phyloP scores from a whole-genome alignment of 2,888 invertebrate genomes.

The Aplocera efformata region DNA sequence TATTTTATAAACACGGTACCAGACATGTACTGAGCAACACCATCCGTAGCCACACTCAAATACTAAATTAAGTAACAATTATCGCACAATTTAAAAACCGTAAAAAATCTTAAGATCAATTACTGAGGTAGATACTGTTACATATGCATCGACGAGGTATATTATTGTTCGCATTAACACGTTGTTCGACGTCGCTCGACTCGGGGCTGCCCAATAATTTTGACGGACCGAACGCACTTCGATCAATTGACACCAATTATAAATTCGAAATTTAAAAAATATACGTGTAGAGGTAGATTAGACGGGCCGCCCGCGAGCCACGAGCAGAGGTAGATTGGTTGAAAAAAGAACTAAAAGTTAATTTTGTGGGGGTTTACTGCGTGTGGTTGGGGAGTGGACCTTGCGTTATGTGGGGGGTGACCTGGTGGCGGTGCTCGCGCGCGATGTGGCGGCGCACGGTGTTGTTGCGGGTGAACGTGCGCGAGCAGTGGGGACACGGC shows the following conservation, averaged over 20 bases:
- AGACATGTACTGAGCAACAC: constrained; percentile 65
- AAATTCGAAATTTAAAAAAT: constrained; percentile 23
- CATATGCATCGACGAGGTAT: constrained; percentile 76
- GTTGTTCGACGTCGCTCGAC: constrained; percentile 37
- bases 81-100: constrained; percentile 72
- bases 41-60: constrained; percentile 68
- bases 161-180: constrained; percentile 64
- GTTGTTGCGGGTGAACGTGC: constrained; percentile 95
- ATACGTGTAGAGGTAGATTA: constrained; percentile 37
- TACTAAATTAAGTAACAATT: constrained; percentile 77
- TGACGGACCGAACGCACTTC: constrained; percentile 13
- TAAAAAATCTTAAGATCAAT: constrained; percentile 78
- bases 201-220: constrained; percentile 34
- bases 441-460: constrained; percentile 95
- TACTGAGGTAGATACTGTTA: constrained; percentile 77
- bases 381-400: constrained; percentile 82
- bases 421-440: constrained; percentile 91
- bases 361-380: constrained; percentile 67
- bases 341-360: constrained; percentile 40
- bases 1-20: constrained; percentile 65
- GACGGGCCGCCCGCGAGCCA: constrained; percentile 43
- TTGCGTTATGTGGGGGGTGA: constrained; percentile 83
- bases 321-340: constrained; percentile 71
- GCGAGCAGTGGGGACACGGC: constrained; percentile 93
- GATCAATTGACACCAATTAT: constrained; percentile 23